A percentile compares a stretch with the other conserved stretches of the same genome.
These are phyloP conservation scores for Anisognathus igniventris DNA, from an alignment of 2,797 vertebrate species.

Conservation along the genomic window DNA sequence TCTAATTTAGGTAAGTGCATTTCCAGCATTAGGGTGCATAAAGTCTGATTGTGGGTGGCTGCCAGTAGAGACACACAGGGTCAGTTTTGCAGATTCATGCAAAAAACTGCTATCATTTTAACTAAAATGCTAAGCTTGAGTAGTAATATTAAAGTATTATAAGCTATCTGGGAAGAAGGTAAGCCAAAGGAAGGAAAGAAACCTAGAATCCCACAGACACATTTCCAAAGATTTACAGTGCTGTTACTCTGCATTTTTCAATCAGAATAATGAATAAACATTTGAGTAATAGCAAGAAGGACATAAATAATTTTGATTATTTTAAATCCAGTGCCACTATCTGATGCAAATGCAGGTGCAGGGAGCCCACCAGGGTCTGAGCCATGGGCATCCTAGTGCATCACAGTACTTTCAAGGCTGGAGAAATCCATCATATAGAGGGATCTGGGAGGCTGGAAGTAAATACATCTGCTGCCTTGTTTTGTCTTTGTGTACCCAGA, in stretches of 20 bases:
- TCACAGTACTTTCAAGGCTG: neutral
- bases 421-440: neutral
- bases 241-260: conserved; percentile 6
- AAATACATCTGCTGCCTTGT: neutral
- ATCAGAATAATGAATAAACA: conserved; percentile 2
- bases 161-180: conserved; percentile 16
- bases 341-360: neutral
- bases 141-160: conserved; percentile 6
- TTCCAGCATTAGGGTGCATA: neutral
- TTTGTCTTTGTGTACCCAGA: neutral
- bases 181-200: conserved; percentile 29
- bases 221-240: conserved; percentile 3
- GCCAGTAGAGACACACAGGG: conserved; percentile 31
- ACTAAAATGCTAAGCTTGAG: conserved; percentile 8
- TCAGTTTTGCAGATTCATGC: conserved; percentile 63
- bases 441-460: neutral
- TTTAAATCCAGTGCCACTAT: neutral
- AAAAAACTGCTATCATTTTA: conserved; percentile 32
- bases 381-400: neutral
- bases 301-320: neutral
- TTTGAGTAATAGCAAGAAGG: neutral
- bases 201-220: neutral
- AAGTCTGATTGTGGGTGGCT: neutral
- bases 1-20: conserved; percentile 46
- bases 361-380: neutral